Percentiles rank a stretch among this genome's conserved stretches.
phyloP scores from a whole-genome alignment of 2,113 vertebrate species.

The Ursus arctos region DNA sequence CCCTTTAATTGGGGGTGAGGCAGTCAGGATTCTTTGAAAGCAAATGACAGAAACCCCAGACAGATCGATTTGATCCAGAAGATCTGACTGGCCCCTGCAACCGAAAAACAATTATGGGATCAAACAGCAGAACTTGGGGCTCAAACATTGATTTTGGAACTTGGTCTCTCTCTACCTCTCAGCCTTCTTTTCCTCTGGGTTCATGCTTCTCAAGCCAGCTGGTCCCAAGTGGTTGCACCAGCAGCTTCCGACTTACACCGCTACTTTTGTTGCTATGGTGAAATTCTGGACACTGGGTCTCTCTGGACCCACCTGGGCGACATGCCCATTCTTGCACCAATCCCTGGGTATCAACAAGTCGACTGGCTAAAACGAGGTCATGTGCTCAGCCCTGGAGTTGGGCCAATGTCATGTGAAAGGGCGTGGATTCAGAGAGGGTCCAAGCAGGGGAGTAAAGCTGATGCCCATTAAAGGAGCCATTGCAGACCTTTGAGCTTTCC shows the following conservation, averaged over 20 bases:
- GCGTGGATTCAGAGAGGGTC: too few species aligned
- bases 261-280: background rate
- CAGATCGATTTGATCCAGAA: background rate
- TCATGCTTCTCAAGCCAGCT: background rate
- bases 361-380: background rate
- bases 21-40: background rate
- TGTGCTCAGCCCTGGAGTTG: background rate
- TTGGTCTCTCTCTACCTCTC: background rate
- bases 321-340: background rate
- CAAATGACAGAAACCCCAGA: background rate
- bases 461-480: background rate
- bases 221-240: background rate
- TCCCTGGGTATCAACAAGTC: background rate
- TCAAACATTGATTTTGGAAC: background rate
- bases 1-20: background rate
- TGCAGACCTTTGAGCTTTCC: background rate
- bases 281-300: background rate
- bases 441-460: background rate
- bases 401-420: background rate
- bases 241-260: too few species aligned
- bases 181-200: background rate
- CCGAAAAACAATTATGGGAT: background rate
- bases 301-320: background rate
- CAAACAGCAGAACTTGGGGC: background rate
- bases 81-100: background rate